Base-by-base conservation (phyloP, 2,888 invertebrate genomes). In the Ophion obscuratus region DNA sequence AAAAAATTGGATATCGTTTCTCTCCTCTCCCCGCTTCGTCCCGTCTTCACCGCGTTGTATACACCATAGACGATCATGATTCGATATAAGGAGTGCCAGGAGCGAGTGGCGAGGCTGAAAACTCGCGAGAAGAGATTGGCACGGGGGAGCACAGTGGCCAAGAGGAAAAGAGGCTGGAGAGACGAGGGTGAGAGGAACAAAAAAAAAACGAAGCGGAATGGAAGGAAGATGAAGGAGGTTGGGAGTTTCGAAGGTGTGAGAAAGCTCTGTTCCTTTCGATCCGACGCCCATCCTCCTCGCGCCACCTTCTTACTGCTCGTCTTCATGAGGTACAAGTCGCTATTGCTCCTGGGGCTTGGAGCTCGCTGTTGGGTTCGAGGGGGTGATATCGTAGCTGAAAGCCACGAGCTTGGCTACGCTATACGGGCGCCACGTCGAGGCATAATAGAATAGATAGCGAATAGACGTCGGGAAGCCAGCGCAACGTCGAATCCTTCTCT, bases 371-470 rank as follows among this genome's bases (percentile, higher is more conserved):
- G n/a, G 87, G 80, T 85, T 90, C 87, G 87, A 87, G 86, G 62
- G 17, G 85, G 71, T 81, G 82, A 66, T 76, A 76, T 76, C 61
- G 83, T 40, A 67, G 76, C 74, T 84, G 89, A 83, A 68, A 73
- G 85, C 75, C 70, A 79, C 80, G 78, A 88, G 88, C 87, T 87
- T 88, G 87, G 87, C 59, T 89, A 90, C 90, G 68, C 78, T 66
- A 64, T 70, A 71, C 79, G 70, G 71, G 90, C 89, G 90, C 89
- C 90, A 89, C 88, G 91, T 90, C 90, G 91, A 81, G 89, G 91
- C 90, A 92, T 92, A 92, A 92, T 92, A 92, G 92, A 92, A 92
- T 92, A 92, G 91, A 92, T 91, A 91, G 91, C 88, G 89, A 89
- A 91, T 91, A 92, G 91, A 89, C 90, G 70, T 57, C 74, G 90